Evolutionary conservation across 2,113 vertebrate genomes (phyloP), one percentile per base, ranked within the genome.

Genomic region (Laticauda laticaudata): DNA sequence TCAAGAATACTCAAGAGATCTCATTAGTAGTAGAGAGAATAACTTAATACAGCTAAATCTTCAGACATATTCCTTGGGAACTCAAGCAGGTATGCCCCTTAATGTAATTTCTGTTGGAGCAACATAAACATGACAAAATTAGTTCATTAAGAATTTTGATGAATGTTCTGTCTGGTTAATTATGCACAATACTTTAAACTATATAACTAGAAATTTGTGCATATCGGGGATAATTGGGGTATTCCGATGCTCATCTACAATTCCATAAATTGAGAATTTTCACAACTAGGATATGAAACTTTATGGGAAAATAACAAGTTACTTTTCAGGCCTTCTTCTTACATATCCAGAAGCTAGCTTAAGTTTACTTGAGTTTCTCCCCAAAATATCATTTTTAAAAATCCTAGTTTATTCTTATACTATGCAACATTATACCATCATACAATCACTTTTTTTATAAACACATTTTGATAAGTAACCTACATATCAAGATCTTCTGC

Each of bases 1-100:
- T 69, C 94, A 94, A 95, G 91, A 94, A 96, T 92, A 86, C 96
- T 95, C 96, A 92, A 57, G 96, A 96, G 96, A 91, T 89, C 92
- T 97, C 95, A 95, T 97, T 96, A 96, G 91, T 92, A 90, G 91
- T 92, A 39, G 87, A 92, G 93, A 10, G 92, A 12, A 87, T 24
- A 15, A 94, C 55, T 95, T 93, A 93, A 94, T 92, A 81, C 81
- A 94, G 94, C 91, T 93, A 91, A 95, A 59, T 94, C 0, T 0
- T 93, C 93, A 94, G 39, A 94, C 92, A 75, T 55, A 20, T 64
- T 90, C 85, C 56, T 24, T 56, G 57, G 56, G 54, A 95, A 95
- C 90, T 61, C 6, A 45, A 93, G 56, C 86, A 95, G 94, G 95
- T 96, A 92, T 94, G 57, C 24, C 87, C 9, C 12, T 34, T 29